phyloP scores from a whole-genome alignment of 2,888 invertebrate genomes.

The Malachius bipustulatus region DNA sequence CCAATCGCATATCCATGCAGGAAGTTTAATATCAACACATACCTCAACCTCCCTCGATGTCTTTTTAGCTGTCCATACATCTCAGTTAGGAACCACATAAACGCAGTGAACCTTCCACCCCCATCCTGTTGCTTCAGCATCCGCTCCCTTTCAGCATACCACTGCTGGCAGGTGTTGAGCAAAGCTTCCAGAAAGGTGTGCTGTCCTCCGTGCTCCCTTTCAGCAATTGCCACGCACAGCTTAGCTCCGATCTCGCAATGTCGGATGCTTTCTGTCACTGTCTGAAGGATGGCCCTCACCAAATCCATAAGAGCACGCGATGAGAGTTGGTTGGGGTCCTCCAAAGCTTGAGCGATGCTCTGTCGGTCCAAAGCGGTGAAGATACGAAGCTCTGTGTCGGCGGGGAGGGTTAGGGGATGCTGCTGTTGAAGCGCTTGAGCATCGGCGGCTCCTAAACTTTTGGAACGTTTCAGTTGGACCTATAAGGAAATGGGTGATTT shows the following conservation, averaged over 20 bases:
- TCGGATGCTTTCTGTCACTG: conserved; percentile 64
- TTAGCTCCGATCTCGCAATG: conserved; percentile 76
- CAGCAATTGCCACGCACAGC: conserved; percentile 75
- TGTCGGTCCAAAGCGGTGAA: conserved; percentile 64
- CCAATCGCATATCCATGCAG: too few species aligned
- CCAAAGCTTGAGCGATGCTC: conserved; percentile 61
- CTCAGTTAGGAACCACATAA: conserved; percentile 82
- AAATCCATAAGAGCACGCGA: conserved; percentile 72
- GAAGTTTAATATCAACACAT: too few species aligned
- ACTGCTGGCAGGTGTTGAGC: conserved; percentile 77
- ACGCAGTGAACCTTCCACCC: conserved; percentile 62
- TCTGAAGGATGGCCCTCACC: conserved; percentile 67
- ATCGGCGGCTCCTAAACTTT: conserved; percentile 69
- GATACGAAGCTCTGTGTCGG: conserved; percentile 62
- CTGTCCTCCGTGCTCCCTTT: conserved; percentile 73
- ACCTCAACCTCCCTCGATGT: too few species aligned
- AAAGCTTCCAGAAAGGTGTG: conserved; percentile 83
- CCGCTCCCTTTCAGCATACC: conserved; percentile 70
- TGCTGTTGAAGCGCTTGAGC: conserved; percentile 55
- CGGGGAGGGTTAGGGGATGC: conserved; percentile 52
- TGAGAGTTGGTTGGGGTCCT: conserved; percentile 69
- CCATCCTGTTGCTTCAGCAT: conserved; percentile 46
- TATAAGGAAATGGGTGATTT: too few species aligned
- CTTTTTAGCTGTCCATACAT: conserved; percentile 81
- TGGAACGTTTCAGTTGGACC: conserved; percentile 56